Base-by-base conservation (phyloP, 2,797 vertebrate species). In the Crenichthys baileyi region DNA sequence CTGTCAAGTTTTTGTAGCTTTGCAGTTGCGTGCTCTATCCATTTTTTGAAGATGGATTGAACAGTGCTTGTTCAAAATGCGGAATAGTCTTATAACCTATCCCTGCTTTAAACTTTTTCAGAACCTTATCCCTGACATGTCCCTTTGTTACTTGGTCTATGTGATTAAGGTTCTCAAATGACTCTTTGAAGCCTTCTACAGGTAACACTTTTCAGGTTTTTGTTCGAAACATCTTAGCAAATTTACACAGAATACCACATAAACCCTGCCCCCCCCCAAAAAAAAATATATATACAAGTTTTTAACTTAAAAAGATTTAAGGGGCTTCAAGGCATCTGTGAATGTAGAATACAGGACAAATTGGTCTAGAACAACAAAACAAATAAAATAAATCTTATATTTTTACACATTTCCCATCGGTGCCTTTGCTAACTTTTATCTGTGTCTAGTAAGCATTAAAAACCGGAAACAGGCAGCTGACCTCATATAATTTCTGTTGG, bases 381-480 rank as follows among this genome's bases (percentile, higher is more conserved):
- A 58, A 22, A 79, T 50, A 60, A 60, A 60, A 60, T 72, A 70
- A 56, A 67, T 29, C 53, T 1, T 41, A 76, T 29, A 81, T 79
- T 78, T 82, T 31, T 70, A 65, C 63, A 67, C 79, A 71, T 41
- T 70, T 48, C 6, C 4, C 29, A 72, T 71, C 24, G 77, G 48
- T 79, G 58, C 53, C 58, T 60, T 50, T 46, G 41, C 5, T 78
- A 24, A 61, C 36, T 77, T 78, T 72, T 79, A 53, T 77, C 51
- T 79, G 48, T 73, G 71, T 58, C 68, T 73, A 72, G 46, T 65
- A 70, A 67, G 44, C 60, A 68, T 77, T 7, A 67, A 76, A 76
- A 85, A 74, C 78, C 31, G 13, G 63, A 67, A 76, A 74, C 79
- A 67, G 76, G 31, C n/a, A 26, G 58, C 22, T 73, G 74, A 53